These are phyloP conservation scores for Exephanes ischioxanthus DNA, from an alignment of 2,888 invertebrate genomes.

Conservation along the genomic window DNA sequence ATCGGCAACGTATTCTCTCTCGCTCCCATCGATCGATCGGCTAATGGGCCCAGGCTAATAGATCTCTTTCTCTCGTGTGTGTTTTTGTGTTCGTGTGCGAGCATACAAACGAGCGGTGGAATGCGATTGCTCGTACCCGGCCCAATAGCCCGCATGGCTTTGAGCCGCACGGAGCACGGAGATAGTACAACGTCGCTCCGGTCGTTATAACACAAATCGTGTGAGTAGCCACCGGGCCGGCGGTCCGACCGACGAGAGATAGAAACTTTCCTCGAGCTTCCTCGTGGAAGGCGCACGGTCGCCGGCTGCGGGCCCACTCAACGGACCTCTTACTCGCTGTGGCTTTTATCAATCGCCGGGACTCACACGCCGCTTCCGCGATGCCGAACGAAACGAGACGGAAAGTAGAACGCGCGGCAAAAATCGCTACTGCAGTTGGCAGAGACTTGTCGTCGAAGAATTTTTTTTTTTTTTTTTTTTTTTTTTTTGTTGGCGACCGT, in stretches of 20 bases:
- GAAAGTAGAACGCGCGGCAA: not conserved
- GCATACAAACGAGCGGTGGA: conserved; percentile 3
- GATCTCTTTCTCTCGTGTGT: conserved; percentile 42
- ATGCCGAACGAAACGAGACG: conserved; percentile 25
- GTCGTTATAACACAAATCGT: conserved; percentile 42
- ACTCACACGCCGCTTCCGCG: conserved; percentile 1
- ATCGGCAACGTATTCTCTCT: conserved; percentile 5
- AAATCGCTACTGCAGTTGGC: not conserved
- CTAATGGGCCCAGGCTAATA: conserved; percentile 49
- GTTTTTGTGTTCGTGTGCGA: too few species aligned
- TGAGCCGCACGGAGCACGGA: not conserved
- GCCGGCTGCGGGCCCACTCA: not conserved
- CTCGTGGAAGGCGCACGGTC: not conserved
- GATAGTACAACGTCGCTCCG: not conserved
- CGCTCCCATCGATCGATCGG: conserved; percentile 31
- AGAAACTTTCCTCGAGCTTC: conserved; percentile 55
- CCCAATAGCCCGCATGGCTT: conserved; percentile 46
- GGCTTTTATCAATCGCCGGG: conserved; percentile 36
- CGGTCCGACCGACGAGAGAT: not conserved
- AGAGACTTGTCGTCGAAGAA: too few species aligned
- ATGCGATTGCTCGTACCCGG: conserved; percentile 48
- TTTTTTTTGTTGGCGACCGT: too few species aligned
- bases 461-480: too few species aligned
- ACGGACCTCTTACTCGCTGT: conserved; percentile 6
- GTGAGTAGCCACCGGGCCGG: not conserved